Evolutionary conservation across 2,113 vertebrate species (phyloP), one percentile per base, ranked within the genome.

Genomic region (Sturnira hondurensis): DNA sequence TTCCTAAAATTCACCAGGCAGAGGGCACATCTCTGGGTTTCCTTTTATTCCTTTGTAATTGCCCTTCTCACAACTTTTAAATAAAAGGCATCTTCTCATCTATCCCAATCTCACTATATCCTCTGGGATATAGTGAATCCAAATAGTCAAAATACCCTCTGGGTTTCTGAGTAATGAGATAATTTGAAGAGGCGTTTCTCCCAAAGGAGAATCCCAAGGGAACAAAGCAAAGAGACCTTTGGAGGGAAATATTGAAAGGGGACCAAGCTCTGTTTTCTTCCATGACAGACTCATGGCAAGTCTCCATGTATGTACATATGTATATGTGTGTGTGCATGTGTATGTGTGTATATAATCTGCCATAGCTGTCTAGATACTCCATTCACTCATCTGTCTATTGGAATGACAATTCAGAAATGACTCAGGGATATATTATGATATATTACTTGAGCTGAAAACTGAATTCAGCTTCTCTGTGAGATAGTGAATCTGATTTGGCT

Each of bases 401-500:
- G 61, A 73, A 65, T 31, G 50, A 61, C 33, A 61, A 22, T 61
- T 67, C 31, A 90, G 73, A 89, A 93, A 80, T 70, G 41, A 84
- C 47, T 54, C 15, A 45, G 22, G 22, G n/a, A 85, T 41, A 61
- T 43, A 24, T 82, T 76, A 67, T 5, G n/a, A 85, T 41, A 61
- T 43, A 24, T 82, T 76, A 67, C 4, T 71, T 71, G 38, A 95
- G 63, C 19, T 78, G 38, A 77, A 83, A 77, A 74, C 41, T 17
- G 56, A 65, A 82, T 65, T 73, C 24, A 78, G 36, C 78, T 88
- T 88, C 86, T 82, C n/a, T 73, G 36, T 77, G 31, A 71, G 82
- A 95, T 54, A 85, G 10, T n/a, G 50, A 84, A 22, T 56, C 54
- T 76, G 52, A 88, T 68, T 88, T 68, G 86, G 50, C 58, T 52